A percentile compares a stretch with the other conserved stretches of the same genome.
Evolutionary conservation across 2,113 vertebrate species (phyloP).

Genomic region (Ameiurus melas): DNA sequence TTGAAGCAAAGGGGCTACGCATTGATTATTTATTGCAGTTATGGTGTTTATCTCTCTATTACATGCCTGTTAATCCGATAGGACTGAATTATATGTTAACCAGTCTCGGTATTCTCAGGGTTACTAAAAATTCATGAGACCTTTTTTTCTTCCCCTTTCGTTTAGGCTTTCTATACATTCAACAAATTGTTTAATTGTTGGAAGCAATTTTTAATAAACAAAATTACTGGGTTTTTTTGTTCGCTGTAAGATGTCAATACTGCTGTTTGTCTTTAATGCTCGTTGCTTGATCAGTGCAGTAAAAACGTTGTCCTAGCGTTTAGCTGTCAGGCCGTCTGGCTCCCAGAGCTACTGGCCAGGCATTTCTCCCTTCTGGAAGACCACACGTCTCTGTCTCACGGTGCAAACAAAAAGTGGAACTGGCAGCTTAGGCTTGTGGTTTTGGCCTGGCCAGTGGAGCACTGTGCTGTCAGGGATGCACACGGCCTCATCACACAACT

Average conservation of each 20-base stretch:
- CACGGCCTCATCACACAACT: conserved; percentile 65
- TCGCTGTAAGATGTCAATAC: neutral
- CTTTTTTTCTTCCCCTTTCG: neutral
- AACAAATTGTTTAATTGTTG: neutral
- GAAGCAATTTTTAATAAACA: neutral
- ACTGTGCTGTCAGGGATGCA: conserved; percentile 60
- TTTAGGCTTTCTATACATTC: neutral
- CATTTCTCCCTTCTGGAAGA: conserved; percentile 49
- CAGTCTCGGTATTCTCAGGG: conserved; percentile 28
- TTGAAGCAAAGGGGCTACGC: conserved; percentile 65
- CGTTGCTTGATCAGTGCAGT: conserved; percentile 25
- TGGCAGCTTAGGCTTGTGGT: conserved; percentile 68
- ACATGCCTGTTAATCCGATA: conserved; percentile 64
- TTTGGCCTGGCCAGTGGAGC: conserved; percentile 51
- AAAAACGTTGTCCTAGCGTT: conserved; percentile 61
- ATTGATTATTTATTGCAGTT: conserved; percentile 79
- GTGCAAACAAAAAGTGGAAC: conserved; percentile 66
- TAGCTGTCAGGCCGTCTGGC: conserved; percentile 59
- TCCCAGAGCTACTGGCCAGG: conserved; percentile 57
- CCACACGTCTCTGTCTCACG: conserved; percentile 64
- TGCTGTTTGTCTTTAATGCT: conserved; percentile 9
- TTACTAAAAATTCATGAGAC: conserved; percentile 34
- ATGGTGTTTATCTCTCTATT: conserved; percentile 65
- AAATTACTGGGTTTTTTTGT: neutral
- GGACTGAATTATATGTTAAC: conserved; percentile 60